Evolutionary conservation across 2,888 invertebrate species (phyloP), one percentile per base, ranked within the genome.

Genomic region (Campopleginae sp.): DNA sequence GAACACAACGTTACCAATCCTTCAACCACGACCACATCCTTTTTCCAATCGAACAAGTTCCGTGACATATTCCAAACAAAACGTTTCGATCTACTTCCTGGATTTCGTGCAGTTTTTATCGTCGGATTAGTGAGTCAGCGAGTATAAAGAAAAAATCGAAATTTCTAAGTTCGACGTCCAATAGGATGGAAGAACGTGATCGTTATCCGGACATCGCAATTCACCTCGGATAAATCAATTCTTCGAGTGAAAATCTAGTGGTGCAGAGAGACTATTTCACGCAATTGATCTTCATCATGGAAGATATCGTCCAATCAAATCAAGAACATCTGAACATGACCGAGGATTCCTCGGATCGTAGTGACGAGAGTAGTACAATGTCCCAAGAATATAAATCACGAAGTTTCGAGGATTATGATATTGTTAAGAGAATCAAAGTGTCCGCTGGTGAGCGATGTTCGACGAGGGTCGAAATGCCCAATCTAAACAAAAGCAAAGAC

Each of bases 391-490:
- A 87, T 4, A 90, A 92, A 3, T 75, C 91, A 6, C 88, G 91
- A 58, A 88, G 88, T 6, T 93, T 90, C 63, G 90, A 91, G 65
- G 91, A 91, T 42, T 92, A 91, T 85, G 91, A 91, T 10, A 88
- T 88, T 4, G 84, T 91, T 0, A 90, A 89, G 58, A 90, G 92
- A 27, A 38, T 92, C 8, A 91, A 91, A 44, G 66, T 91, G 0
- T 89, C 89, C 2, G 86, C 89, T 54, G 90, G 90, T 4, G 90
- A 89, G 7, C 54, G 80, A 33, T 42, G n/a, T 12, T 51, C 31
- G 2, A 46, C 33, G 17, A 19, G 68, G 4, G 88, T 88, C 48
- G 88, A 89, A 10, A 68, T 44, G 4, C 87, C 87, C 10, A 78
- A 42, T 5, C 8, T 68, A 0, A 17, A 75, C 0, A 90, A 89